phyloP scores from a whole-genome alignment of 1,140 invertebrate species.

The Maconellicoccus hirsutus region DNA sequence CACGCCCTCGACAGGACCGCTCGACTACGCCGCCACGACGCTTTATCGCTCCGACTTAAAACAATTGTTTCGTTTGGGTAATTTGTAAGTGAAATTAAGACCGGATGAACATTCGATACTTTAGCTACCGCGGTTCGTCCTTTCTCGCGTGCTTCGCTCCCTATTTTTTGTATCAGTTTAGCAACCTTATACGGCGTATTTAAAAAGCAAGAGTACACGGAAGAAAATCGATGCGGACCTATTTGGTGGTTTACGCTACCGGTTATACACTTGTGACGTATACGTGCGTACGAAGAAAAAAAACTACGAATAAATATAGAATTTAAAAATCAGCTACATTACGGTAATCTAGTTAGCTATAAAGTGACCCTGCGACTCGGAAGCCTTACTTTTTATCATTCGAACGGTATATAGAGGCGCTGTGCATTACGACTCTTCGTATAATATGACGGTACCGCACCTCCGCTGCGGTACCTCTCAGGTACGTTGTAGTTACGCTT shows the following conservation, averaged over 20 bases:
- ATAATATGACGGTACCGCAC: too few relatives aligned
- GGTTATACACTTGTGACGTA: too few relatives aligned
- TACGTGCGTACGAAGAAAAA: background rate
- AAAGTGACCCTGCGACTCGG: conserved; percentile 6
- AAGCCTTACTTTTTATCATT: conserved; percentile 5
- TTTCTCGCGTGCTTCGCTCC: background rate
- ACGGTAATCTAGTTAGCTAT: background rate
- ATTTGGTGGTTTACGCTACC: too few relatives aligned
- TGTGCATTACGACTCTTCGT: too few relatives aligned
- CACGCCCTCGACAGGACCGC: background rate
- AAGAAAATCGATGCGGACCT: background rate
- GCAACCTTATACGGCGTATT: background rate
- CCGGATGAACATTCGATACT: background rate
- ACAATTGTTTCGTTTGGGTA: conserved; percentile 1
- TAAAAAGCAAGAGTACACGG: background rate
- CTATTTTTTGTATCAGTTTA: background rate
- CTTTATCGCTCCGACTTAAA: background rate
- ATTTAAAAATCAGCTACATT: background rate
- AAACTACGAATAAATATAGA: background rate
- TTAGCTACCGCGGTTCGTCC: background rate
- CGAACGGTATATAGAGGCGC: background rate
- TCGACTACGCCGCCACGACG: background rate
- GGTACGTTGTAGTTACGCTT: background rate
- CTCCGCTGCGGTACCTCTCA: background rate
- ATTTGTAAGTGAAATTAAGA: background rate